These are phyloP conservation scores for Trogon melanurus DNA, from an alignment of 2,113 vertebrate species.

Conservation along the genomic window DNA sequence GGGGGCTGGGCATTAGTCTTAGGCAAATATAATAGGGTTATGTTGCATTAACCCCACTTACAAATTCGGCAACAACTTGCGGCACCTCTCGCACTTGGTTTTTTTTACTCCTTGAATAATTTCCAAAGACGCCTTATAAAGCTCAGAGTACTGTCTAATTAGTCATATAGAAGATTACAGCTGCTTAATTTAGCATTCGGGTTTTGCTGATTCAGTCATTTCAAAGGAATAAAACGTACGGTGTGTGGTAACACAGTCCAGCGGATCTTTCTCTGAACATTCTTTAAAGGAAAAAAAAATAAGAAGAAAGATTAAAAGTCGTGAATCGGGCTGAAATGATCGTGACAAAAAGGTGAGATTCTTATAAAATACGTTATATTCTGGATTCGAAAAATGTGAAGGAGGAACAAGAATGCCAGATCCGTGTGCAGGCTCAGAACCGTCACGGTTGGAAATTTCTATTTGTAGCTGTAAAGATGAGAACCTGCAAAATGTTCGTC, in stretches of 20 bases:
- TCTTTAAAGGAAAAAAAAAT: neutral
- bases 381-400: neutral
- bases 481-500: neutral
- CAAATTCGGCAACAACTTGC: neutral
- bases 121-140: conserved; percentile 4
- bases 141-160: conserved; percentile 14
- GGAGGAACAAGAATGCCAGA: neutral
- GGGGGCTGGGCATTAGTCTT: neutral
- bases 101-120: neutral
- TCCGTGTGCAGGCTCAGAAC: rapidly evolving
- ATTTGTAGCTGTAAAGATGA: neutral
- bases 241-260: neutral
- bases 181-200: conserved; percentile 12
- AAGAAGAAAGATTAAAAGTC: neutral
- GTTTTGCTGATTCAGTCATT: conserved; percentile 2
- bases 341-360: neutral
- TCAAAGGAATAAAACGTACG: neutral
- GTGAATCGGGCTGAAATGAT: neutral
- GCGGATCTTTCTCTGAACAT: neutral
- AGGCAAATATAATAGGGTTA: neutral
- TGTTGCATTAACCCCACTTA: conserved; percentile 21
- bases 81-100: neutral
- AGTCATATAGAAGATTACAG: neutral
- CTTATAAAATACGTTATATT: neutral
- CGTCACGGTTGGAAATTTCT: neutral